A percentile compares a stretch with the other conserved stretches of the same genome.
Conservation (phyloP, 2,888 invertebrate genomes). For the Philhelius pedissequus region DNA sequence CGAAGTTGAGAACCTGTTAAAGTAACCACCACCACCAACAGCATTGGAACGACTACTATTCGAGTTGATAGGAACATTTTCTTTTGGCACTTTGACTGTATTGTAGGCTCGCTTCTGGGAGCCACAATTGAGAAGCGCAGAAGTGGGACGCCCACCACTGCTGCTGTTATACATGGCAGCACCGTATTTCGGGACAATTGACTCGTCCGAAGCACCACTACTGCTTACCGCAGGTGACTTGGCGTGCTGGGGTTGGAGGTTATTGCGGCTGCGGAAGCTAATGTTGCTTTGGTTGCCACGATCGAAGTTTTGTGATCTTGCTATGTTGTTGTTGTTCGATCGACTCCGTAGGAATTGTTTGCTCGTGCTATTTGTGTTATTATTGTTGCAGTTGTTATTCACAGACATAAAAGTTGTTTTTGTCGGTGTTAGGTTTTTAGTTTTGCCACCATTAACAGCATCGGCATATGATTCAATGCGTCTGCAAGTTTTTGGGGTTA, state of each 20-base stretch:
- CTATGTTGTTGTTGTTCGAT: slow-evolving; percentile 63
- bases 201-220: slow-evolving; percentile 72
- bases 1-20: slow-evolving; percentile 53
- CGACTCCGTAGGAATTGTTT: slow-evolving; percentile 72
- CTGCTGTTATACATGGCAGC: slow-evolving; percentile 61
- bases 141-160: slow-evolving; percentile 42
- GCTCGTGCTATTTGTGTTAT: slow-evolving; percentile 42
- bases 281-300: slow-evolving; percentile 71
- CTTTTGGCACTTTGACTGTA: slow-evolving; percentile 75
- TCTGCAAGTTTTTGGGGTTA: slow-evolving; percentile 77
- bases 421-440: slow-evolving; percentile 54
- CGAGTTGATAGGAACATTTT: slow-evolving; percentile 73
- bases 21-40: slow-evolving; percentile 47
- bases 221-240: slow-evolving; percentile 71
- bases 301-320: slow-evolving; percentile 69
- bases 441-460: slow-evolving; percentile 64
- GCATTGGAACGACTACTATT: slow-evolving; percentile 49
- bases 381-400: slow-evolving; percentile 19
- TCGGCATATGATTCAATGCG: slow-evolving; percentile 75
- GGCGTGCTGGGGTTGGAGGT: slow-evolving; percentile 61
- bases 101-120: slow-evolving; percentile 77
- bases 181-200: slow-evolving; percentile 74
- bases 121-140: slow-evolving; percentile 49
- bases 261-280: slow-evolving; percentile 70
- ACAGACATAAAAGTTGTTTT: background rate